Evolutionary conservation across 2,113 vertebrate species (phyloP), one percentile per base, ranked within the genome.

Genomic region (Phylloscopus trochiloides): DNA sequence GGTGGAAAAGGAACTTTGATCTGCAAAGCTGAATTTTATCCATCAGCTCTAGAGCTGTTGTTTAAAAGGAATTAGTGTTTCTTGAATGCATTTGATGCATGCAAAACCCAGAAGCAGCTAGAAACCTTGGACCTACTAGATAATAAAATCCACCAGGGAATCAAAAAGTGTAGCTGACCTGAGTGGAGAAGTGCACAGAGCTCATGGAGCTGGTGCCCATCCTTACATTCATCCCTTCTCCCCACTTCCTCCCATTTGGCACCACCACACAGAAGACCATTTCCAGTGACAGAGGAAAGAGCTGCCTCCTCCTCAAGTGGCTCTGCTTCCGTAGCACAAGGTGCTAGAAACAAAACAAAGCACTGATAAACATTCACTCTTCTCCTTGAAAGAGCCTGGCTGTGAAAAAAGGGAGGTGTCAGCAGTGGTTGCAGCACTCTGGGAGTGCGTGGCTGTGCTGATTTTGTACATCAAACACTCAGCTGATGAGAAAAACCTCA

Each of bases 331-430:
- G 42, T 51, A 45, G 31, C 21, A 76, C 40, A 26, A 2, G 3
- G 3, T 21, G 51, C 52, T 59, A 52, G 38, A 66, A 86, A 55
- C 34, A 71, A 70, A 84, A 38, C 1, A 1, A 47, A 65, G 20
- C 6, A 3, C 9, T 24, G 40, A 38, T 4, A 34, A 61, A 34
- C 12, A 2, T 0, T 7, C 6, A 12, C 22, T 32, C 17, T n/a
- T 32, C 28, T 51, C 28, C 54, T 45, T 36, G 10, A 26, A 61
- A 61, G 72, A 82, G 25, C 22, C 20, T 31, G 67, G 11, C 42
- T 68, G 51, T 32, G 55, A 34, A 36, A 26, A 63, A 72, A 32
- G 8, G 38, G 52, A 58, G 43, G 50, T 42, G 72, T 3, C 5
- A 2, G 88, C 26, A 19, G 29, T 4, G 26, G 20, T 29, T 90